These are phyloP conservation scores for Halyomorpha halys DNA, from an alignment of 1,140 invertebrate species.

Conservation along the genomic window DNA sequence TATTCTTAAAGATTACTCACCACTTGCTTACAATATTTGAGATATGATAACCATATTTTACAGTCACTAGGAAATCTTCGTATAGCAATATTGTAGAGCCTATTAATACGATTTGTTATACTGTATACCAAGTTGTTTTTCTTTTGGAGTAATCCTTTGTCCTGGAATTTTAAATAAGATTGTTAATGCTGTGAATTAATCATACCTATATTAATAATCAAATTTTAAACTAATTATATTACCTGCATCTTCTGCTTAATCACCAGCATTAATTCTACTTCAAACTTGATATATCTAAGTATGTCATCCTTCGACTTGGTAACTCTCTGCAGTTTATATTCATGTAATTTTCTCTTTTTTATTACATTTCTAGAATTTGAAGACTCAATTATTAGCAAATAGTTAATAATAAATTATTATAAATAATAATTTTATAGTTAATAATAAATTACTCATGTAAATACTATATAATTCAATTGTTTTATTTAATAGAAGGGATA, in stretches of 20 bases:
- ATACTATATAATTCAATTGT: no score
- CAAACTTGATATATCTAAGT: constrained; percentile 59
- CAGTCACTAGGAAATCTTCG: constrained; percentile 52
- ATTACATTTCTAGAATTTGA: constrained; percentile 48
- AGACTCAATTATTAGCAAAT: background rate
- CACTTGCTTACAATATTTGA: constrained; percentile 57
- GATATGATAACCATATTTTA: constrained; percentile 57
- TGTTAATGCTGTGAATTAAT: background rate
- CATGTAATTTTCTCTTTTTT: constrained; percentile 54
- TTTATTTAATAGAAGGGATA: no score
- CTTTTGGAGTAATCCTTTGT: constrained; percentile 47
- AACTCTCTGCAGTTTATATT: constrained; percentile 57
- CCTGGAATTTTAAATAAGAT: constrained; percentile 34
- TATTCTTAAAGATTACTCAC: constrained; percentile 33
- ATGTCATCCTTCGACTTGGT: constrained; percentile 59
- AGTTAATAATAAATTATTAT: background rate
- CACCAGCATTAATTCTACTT: constrained; percentile 54
- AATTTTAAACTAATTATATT: constrained; percentile 23
- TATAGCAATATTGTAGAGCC: constrained; percentile 50
- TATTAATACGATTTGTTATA: constrained; percentile 52
- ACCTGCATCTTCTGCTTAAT: constrained; percentile 46
- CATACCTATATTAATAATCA: background rate
- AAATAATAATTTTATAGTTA: no score
- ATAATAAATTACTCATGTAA: no score
- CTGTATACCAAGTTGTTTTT: constrained; percentile 53